Conservation (phyloP, 2,888 invertebrate genomes). For the Temnothorax unifasciatus region DNA sequence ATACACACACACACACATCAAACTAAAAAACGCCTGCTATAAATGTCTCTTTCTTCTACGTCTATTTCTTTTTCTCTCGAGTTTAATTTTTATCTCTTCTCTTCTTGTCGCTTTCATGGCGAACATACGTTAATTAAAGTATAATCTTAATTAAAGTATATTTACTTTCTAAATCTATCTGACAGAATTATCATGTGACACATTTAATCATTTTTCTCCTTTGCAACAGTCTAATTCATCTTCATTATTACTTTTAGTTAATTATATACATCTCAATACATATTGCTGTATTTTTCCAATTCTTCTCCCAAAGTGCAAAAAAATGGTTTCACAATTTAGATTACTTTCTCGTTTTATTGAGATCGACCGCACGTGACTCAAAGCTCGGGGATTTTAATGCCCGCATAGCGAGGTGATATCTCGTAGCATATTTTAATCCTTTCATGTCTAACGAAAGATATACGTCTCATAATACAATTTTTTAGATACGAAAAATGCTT, state of each 20-base stretch:
- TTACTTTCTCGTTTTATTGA: neutral
- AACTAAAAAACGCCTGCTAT: neutral
- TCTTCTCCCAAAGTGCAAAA: neutral
- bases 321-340: neutral
- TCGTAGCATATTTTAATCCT: neutral
- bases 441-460: neutral
- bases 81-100: neutral
- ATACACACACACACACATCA: neutral
- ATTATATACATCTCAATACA: neutral
- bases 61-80: neutral
- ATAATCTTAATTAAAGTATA: constrained; percentile 26
- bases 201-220: constrained; percentile 24
- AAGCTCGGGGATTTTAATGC: constrained; percentile 23
- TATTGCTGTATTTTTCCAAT: neutral
- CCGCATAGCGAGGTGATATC: neutral
- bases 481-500: neutral
- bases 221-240: neutral
- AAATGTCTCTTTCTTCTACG: constrained; percentile 7
- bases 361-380: neutral
- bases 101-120: constrained; percentile 16
- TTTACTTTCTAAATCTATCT: constrained; percentile 45
- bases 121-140: constrained; percentile 12
- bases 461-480: neutral
- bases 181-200: constrained; percentile 2
- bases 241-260: neutral